Percentiles rank a stretch among this genome's conserved stretches.
Conservation (phyloP, 2,113 vertebrate genomes). For the Pachyramphus minor region DNA sequence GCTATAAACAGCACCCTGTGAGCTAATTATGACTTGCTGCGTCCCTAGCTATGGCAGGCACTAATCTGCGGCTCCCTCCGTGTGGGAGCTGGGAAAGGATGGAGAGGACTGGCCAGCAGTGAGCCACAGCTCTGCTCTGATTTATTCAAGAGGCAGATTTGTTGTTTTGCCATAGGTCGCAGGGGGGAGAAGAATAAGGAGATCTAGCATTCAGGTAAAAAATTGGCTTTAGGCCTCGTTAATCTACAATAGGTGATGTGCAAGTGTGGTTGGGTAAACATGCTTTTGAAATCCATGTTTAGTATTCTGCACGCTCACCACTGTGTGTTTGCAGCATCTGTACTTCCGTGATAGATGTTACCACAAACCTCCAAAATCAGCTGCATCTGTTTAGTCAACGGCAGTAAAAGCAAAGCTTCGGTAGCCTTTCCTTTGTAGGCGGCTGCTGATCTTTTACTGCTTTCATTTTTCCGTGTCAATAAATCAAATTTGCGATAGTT, state of each 20-base stretch:
- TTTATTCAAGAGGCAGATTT: slow-evolving; percentile 8
- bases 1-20: slow-evolving; percentile 56
- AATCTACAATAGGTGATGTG: slow-evolving; percentile 2
- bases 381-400: slow-evolving; percentile 33
- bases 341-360: slow-evolving; percentile 41
- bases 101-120: background rate
- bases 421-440: background rate
- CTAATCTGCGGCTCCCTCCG: background rate
- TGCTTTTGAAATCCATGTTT: background rate
- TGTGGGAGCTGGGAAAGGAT: background rate
- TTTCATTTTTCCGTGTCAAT: background rate
- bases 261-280: slow-evolving; percentile 35
- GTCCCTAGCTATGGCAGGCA: slow-evolving; percentile 8
- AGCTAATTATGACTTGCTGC: slow-evolving; percentile 57
- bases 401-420: background rate
- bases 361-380: slow-evolving; percentile 33
- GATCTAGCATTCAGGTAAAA: background rate
- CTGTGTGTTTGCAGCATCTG: slow-evolving; percentile 23
- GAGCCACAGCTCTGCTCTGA: background rate
- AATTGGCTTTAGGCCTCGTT: slow-evolving; percentile 18
- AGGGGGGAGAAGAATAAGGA: background rate
- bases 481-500: background rate
- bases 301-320: slow-evolving; percentile 33
- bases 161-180: background rate
- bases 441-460: background rate